These are phyloP conservation scores for Dufourea novaeangliae DNA, from an alignment of 1,140 invertebrate genomes.

Conservation along the genomic window DNA sequence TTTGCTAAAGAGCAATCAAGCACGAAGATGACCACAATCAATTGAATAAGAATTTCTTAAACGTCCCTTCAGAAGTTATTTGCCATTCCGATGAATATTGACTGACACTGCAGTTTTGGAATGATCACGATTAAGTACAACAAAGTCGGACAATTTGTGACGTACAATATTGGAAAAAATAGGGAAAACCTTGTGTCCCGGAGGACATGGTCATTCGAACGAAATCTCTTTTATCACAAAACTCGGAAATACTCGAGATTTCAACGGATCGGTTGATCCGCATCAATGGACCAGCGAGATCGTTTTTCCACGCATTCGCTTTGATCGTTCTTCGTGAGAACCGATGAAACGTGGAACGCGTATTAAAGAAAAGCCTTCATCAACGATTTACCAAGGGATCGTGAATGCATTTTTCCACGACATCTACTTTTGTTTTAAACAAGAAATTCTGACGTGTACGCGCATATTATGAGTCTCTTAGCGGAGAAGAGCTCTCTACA, in stretches of 20 bases:
- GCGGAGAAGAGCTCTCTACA: not conserved
- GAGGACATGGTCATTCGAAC: not conserved
- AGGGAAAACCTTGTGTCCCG: not conserved
- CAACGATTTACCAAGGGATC: not conserved
- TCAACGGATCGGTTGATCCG: slow-evolving; percentile 10
- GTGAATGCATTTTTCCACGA: slow-evolving; percentile 5
- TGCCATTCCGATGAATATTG: not conserved
- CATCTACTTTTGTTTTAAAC: slow-evolving; percentile 9
- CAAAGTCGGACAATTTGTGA: not conserved
- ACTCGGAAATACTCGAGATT: not conserved
- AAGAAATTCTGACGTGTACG: slow-evolving; percentile 21
- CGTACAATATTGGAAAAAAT: not conserved
- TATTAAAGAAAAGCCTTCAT: slow-evolving; percentile 2
- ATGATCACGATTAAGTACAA: not conserved
- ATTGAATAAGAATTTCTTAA: not conserved
- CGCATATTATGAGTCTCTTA: slow-evolving; percentile 25
- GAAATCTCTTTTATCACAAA: slow-evolving; percentile 6
- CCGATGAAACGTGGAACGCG: not conserved
- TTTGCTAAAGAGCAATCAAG: not conserved
- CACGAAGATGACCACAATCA: not conserved
- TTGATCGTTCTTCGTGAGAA: not conserved
- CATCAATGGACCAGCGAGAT: not conserved
- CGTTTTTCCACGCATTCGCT: not conserved
- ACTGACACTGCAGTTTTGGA: not conserved
- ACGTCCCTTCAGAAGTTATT: not conserved